phyloP scores from a whole-genome alignment of 2,888 invertebrate species.

The Campoplex nolae region DNA sequence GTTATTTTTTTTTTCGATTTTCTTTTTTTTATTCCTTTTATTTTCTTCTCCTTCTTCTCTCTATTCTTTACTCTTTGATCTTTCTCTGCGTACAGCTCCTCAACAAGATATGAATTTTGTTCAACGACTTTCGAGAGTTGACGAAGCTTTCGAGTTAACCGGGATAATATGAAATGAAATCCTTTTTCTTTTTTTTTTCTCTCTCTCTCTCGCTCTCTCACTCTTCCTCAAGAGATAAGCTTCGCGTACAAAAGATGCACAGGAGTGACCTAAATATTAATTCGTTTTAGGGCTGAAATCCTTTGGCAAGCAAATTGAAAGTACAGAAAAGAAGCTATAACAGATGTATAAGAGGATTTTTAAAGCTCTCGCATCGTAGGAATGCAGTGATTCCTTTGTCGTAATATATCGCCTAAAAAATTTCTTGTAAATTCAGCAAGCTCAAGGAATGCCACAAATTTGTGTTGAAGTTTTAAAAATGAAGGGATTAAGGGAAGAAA shows the following conservation, averaged over 20 bases:
- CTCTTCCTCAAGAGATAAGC: background rate
- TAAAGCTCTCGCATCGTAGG: background rate
- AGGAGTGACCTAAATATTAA: slow-evolving; percentile 37
- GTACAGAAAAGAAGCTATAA: background rate
- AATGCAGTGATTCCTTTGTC: background rate
- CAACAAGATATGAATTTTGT: slow-evolving; percentile 45
- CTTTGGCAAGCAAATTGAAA: background rate
- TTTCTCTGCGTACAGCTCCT: slow-evolving; percentile 2
- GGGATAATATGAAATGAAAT: slow-evolving; percentile 7
- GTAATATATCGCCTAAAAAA: background rate
- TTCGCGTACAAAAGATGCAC: slow-evolving; percentile 4
- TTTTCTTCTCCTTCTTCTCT: background rate
- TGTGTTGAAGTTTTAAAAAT: background rate
- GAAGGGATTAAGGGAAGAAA: too few relatives aligned
- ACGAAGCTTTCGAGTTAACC: slow-evolving; percentile 14
- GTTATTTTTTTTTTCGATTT: background rate
- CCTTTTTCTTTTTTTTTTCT: slow-evolving; percentile 1
- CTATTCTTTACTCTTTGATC: slow-evolving; percentile 29
- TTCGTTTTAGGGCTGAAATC: background rate
- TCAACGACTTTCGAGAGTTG: slow-evolving; percentile 35
- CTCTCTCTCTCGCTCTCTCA: too few relatives aligned
- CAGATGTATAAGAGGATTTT: background rate
- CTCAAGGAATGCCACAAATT: background rate
- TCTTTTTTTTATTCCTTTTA: too few relatives aligned
- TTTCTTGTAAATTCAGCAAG: background rate